These are phyloP conservation scores for Azorinus chamasolen DNA, from an alignment of 2,888 invertebrate genomes.

Conservation along the genomic window DNA sequence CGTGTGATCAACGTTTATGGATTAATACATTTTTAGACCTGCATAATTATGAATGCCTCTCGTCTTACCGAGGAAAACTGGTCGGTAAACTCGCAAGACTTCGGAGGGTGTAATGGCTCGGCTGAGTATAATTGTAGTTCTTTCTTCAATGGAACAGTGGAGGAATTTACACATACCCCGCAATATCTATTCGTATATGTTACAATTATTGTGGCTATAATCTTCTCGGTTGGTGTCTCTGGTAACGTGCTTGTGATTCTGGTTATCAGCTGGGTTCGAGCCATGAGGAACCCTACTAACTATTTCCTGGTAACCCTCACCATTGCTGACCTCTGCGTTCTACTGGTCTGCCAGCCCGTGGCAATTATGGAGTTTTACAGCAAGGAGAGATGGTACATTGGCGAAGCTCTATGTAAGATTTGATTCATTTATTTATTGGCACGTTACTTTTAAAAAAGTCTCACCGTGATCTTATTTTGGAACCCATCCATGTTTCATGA, in stretches of 20 bases:
- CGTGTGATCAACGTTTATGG: no score
- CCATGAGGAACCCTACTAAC: conserved; percentile 98
- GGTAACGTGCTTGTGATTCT: conserved; percentile 98
- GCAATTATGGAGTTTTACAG: conserved; percentile 97
- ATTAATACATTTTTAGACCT: no score
- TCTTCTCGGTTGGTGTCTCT: conserved; percentile 95
- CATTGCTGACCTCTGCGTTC: conserved; percentile 96
- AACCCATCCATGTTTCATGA: no score
- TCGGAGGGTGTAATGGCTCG: no score
- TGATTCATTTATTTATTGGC: no score
- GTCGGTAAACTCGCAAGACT: no score
- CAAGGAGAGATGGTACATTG: conserved; percentile 96
- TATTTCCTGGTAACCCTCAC: conserved; percentile 97
- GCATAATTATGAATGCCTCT: no score
- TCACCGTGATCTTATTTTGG: no score
- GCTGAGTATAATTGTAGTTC: no score
- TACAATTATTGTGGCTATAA: conserved; percentile 94
- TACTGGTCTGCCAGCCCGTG: conserved; percentile 96
- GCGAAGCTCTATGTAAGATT: conserved; percentile 95
- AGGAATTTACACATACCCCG: conserved; percentile 49
- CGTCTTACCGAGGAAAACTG: no score
- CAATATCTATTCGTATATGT: conserved; percentile 95
- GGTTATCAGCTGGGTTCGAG: conserved; percentile 96
- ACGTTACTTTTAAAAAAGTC: no score
- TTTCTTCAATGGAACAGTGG: not conserved